Conservation (phyloP, 23 tunicate species). For the Styela clava region DNA sequence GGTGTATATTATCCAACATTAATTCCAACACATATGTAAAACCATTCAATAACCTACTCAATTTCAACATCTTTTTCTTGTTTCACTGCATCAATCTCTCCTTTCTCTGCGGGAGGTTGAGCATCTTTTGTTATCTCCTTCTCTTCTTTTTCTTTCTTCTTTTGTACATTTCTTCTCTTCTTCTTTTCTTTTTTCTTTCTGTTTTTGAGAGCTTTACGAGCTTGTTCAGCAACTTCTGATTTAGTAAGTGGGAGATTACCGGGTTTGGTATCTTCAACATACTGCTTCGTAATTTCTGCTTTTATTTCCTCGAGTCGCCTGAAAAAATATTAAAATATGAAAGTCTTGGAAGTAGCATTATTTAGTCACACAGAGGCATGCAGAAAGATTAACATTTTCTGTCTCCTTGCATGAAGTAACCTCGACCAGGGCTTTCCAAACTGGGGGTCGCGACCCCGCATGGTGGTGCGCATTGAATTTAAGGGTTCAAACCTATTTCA, state of each 20-base stretch:
- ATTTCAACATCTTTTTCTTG: conserved; percentile 32
- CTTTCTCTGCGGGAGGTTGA: conserved; percentile 24
- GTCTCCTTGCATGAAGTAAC: too few species aligned
- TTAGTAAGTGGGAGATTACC: neutral
- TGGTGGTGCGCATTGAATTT: too few species aligned
- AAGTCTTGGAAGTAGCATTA: too few species aligned
- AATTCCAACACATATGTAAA: too few species aligned
- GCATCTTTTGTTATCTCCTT: neutral
- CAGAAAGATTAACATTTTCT: neutral
- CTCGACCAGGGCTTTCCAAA: too few species aligned
- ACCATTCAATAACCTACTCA: conserved; percentile 4
- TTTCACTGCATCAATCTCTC: conserved; percentile 14
- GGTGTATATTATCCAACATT: too few species aligned
- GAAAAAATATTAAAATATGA: neutral
- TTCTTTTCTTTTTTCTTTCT: conserved; percentile 66
- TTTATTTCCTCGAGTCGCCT: conserved; percentile 22
- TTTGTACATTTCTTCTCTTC: conserved; percentile 33
- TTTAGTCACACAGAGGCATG: neutral
- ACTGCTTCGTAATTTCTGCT: conserved; percentile 21
- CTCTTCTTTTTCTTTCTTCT: conserved; percentile 24
- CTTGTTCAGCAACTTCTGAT: conserved; percentile 14
- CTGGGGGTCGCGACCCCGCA: too few species aligned
- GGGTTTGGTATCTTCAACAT: neutral
- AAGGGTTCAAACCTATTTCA: too few species aligned
- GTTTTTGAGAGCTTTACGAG: conserved; percentile 19